A percentile compares a stretch with the other conserved stretches of the same genome.
These are phyloP conservation scores for Riparia riparia DNA, from an alignment of 2,113 vertebrate genomes.

Conservation along the genomic window DNA sequence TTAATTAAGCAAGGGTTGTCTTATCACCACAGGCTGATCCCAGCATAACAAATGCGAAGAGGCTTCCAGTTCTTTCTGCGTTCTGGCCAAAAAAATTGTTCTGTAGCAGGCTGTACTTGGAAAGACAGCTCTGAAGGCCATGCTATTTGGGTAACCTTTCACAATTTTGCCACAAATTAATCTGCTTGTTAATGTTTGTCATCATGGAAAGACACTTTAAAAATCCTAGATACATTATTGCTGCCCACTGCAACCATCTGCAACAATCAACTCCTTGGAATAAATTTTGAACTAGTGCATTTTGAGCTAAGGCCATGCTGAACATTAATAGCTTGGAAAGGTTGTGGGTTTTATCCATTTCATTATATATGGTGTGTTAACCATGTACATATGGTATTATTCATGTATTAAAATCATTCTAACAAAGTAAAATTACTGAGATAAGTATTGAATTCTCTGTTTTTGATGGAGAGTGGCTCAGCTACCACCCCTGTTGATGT, in stretches of 20 bases:
- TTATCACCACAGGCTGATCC: slow-evolving; percentile 20
- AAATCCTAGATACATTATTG: not conserved
- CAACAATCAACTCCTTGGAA: not conserved
- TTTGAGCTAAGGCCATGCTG: not conserved
- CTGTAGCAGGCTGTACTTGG: not conserved
- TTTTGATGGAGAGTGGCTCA: not conserved
- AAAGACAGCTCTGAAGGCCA: not conserved
- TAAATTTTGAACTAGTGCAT: not conserved
- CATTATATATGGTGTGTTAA: not conserved
- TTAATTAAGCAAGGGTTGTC: slow-evolving; percentile 49
- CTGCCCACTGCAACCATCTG: not conserved
- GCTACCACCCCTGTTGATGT: rapidly evolving
- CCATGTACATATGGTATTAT: not conserved
- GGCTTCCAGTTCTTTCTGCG: not conserved
- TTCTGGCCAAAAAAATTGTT: slow-evolving; percentile 1
- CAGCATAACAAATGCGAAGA: slow-evolving; percentile 27
- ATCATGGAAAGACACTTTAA: not conserved
- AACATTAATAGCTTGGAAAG: not conserved
- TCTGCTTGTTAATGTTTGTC: slow-evolving; percentile 37
- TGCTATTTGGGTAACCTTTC: slow-evolving; percentile 22
- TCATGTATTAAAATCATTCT: not conserved
- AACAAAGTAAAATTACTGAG: not conserved
- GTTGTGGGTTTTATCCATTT: not conserved
- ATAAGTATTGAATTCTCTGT: not conserved
- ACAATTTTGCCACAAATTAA: slow-evolving; percentile 5